These are phyloP conservation scores for Caranx melampygus DNA, from an alignment of 2,113 vertebrate species.

Conservation along the genomic window DNA sequence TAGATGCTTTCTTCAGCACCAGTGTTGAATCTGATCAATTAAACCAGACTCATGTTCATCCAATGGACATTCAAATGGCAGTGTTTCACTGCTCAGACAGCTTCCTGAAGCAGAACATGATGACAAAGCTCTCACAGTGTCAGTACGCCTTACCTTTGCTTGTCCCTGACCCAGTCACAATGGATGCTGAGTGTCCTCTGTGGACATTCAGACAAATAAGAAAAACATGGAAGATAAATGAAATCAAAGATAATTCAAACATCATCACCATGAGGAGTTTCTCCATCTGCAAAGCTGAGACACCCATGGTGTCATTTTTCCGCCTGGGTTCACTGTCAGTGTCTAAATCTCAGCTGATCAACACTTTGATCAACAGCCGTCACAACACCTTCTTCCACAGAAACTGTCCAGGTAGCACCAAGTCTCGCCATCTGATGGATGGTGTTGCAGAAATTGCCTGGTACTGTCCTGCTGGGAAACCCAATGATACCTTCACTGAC, in stretches of 20 bases:
- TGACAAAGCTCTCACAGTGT: conserved; percentile 83
- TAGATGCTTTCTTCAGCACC: conserved; percentile 3
- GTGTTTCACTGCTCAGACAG: conserved; percentile 83
- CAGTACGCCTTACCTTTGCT: conserved; percentile 85
- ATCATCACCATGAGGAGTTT: conserved; percentile 53
- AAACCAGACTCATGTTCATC: conserved; percentile 62
- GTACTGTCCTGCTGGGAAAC: conserved; percentile 82
- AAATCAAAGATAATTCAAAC: neutral
- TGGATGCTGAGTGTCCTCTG: conserved; percentile 77
- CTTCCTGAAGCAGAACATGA: conserved; percentile 79
- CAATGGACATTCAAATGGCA: conserved; percentile 85
- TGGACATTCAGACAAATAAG: conserved; percentile 81
- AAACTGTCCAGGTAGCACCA: conserved; percentile 79
- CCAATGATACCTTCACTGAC: conserved; percentile 77
- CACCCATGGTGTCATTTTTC: conserved; percentile 80
- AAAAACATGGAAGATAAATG: conserved; percentile 77
- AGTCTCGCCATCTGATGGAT: conserved; percentile 75
- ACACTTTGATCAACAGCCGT: conserved; percentile 76
- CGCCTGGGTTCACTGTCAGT: conserved; percentile 78
- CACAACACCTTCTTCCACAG: conserved; percentile 80
- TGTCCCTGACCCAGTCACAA: conserved; percentile 72
- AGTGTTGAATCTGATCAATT: neutral
- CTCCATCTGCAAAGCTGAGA: conserved; percentile 72
- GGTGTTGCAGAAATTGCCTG: conserved; percentile 85
- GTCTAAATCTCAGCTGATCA: conserved; percentile 87